phyloP scores from a whole-genome alignment of 2,797 vertebrate species.

The Novumbra hubbsi region DNA sequence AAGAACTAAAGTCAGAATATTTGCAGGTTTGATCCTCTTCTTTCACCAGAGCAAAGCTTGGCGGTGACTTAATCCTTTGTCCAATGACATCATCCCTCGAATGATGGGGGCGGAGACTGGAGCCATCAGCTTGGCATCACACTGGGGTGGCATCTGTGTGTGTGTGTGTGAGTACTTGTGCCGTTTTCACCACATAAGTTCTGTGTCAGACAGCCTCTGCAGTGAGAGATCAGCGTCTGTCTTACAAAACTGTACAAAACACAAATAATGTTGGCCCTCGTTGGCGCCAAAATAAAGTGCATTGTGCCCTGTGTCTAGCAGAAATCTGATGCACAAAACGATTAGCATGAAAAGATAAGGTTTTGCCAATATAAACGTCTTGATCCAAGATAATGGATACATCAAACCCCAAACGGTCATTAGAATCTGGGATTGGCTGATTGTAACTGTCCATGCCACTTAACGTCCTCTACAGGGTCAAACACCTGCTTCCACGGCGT shows the following conservation, averaged over 20 bases:
- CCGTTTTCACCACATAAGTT: slow-evolving; percentile 38
- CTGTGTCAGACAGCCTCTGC: slow-evolving; percentile 52
- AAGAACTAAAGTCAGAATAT: neutral
- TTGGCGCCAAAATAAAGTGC: slow-evolving; percentile 22
- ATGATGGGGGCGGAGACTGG: slow-evolving; percentile 58
- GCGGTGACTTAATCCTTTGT: slow-evolving; percentile 60
- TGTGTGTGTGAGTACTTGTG: neutral
- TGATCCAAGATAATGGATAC: neutral
- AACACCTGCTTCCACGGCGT: neutral
- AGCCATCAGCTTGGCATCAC: slow-evolving; percentile 51
- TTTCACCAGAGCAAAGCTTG: slow-evolving; percentile 23
- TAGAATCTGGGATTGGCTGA: neutral
- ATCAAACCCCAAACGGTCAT: neutral
- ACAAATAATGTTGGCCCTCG: neutral
- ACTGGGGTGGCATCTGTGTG: slow-evolving; percentile 13
- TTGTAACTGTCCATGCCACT: neutral
- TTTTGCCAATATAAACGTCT: neutral
- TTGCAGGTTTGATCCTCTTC: slow-evolving; percentile 7
- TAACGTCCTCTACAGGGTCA: neutral
- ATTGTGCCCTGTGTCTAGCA: slow-evolving; percentile 27
- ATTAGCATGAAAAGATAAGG: neutral
- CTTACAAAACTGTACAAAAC: slow-evolving; percentile 39
- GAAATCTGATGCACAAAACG: neutral
- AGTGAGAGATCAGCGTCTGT: slow-evolving; percentile 36
- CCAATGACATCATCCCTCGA: slow-evolving; percentile 59